phyloP scores from a whole-genome alignment of 2,888 invertebrate species.

The Colletes collaris region DNA sequence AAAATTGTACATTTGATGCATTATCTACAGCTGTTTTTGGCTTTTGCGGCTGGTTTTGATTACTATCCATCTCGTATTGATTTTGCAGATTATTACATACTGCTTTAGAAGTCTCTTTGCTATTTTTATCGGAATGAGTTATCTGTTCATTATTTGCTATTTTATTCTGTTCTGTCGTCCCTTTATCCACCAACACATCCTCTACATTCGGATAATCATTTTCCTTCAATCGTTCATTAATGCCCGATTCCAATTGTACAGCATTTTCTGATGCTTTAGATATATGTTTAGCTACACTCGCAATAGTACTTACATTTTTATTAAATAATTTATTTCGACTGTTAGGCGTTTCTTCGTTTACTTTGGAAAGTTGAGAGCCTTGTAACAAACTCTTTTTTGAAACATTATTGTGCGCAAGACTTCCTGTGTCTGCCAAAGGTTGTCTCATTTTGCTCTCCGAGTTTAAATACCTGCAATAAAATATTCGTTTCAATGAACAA shows the following conservation, averaged over 20 bases:
- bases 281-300: conserved; percentile 7
- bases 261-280: conserved; percentile 22
- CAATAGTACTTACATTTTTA: conserved; percentile 17
- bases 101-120: conserved; percentile 14
- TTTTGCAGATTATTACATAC: conserved; percentile 16
- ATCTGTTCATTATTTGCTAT: conserved; percentile 16
- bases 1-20: conserved; percentile 66
- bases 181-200: conserved; percentile 11
- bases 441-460: conserved; percentile 67
- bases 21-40: conserved; percentile 43
- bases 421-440: conserved; percentile 74
- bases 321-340: conserved; percentile 9
- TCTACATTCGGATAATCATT: conserved; percentile 62
- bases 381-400: conserved; percentile 39
- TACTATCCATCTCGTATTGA: conserved; percentile 17
- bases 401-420: conserved; percentile 25
- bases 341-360: conserved; percentile 52
- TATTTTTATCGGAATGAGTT: conserved; percentile 13
- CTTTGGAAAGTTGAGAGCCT: conserved; percentile 55
- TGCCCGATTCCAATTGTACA: conserved; percentile 1
- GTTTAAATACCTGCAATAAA: conserved; percentile 64
- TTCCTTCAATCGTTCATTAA: conserved; percentile 65
- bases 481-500: conserved; percentile 10
- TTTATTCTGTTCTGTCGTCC: conserved; percentile 9
- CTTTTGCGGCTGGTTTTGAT: conserved; percentile 20